phyloP scores from a whole-genome alignment of 1,140 invertebrate genomes.

The Arctopsyche grandis region DNA sequence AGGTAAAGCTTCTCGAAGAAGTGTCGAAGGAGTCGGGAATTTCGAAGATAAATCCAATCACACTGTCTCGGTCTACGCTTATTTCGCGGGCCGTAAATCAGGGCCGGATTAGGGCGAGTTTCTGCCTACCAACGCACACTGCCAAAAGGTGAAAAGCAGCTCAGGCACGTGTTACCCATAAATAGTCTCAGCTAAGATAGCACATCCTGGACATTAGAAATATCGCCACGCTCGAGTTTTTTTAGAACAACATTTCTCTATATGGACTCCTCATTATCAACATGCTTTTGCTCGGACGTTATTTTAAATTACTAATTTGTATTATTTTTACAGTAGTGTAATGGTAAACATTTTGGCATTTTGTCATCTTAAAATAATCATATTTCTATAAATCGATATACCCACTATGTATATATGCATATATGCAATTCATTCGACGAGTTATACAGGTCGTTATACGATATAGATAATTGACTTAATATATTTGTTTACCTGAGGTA shows the following conservation, averaged over 20 bases:
- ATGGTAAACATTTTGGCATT: too few relatives aligned
- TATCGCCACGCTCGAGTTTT: background rate
- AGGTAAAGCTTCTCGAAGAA: background rate
- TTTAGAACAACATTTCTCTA: background rate
- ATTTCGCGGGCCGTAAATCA: conserved; percentile 35
- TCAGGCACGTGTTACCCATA: conserved; percentile 7
- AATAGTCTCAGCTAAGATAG: background rate
- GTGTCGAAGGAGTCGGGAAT: background rate
- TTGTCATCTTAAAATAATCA: too few relatives aligned
- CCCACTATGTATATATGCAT: too few relatives aligned
- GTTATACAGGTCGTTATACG: too few relatives aligned
- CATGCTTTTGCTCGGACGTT: too few relatives aligned
- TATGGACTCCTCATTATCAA: too few relatives aligned
- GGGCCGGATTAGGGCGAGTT: conserved; percentile 11
- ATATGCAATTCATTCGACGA: too few relatives aligned
- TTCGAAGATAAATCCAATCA: conserved; percentile 35
- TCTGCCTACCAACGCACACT: background rate
- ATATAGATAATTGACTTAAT: too few relatives aligned
- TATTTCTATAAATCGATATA: too few relatives aligned
- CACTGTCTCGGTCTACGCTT: conserved; percentile 5
- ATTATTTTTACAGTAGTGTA: too few relatives aligned
- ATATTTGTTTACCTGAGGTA: too few relatives aligned
- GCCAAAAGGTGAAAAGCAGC: background rate
- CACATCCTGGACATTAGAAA: background rate
- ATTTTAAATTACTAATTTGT: too few relatives aligned